A percentile compares a stretch with the other conserved stretches of the same genome.
These are phyloP conservation scores for Hippasteria phrygiana DNA, from an alignment of 53 echinoderm and acorn worm species.

Conservation along the genomic window DNA sequence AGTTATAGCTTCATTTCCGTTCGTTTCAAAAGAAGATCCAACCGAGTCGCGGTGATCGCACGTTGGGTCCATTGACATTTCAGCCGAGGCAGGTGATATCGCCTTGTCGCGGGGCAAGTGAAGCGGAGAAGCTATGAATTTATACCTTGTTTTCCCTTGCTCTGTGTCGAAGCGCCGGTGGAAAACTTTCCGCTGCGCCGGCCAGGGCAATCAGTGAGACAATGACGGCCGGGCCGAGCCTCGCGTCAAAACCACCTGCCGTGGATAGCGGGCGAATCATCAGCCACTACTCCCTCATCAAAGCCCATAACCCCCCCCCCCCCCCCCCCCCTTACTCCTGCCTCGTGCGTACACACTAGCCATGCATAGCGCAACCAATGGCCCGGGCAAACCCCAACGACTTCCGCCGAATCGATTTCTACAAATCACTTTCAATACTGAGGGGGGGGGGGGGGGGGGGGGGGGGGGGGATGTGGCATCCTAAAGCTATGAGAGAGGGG, in stretches of 20 bases:
- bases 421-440: conserved; percentile 64
- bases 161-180: conserved; percentile 58
- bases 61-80: conserved; percentile 53
- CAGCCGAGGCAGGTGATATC: conserved; percentile 60
- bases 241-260: conserved; percentile 73
- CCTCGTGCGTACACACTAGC: conserved; percentile 27
- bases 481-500: background rate
- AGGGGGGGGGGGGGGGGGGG: conserved; percentile 28
- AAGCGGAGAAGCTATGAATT: conserved; percentile 68
- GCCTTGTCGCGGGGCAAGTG: conserved; percentile 61
- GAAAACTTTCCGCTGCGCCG: conserved; percentile 72
- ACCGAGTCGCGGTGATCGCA: conserved; percentile 36
- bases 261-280: conserved; percentile 37
- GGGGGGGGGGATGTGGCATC: background rate
- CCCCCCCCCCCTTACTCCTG: conserved; percentile 1
- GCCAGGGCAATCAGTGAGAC: conserved; percentile 70
- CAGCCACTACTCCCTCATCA: conserved; percentile 51
- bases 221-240: conserved; percentile 50
- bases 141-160: conserved; percentile 59
- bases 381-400: conserved; percentile 57
- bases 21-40: conserved; percentile 23
- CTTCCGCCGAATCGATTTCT: conserved; percentile 69
- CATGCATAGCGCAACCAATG: conserved; percentile 65
- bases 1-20: conserved; percentile 63
- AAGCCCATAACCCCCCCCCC: conserved; percentile 53